These are phyloP conservation scores for Ophioninae sp. DNA, from an alignment of 2,888 invertebrate species.

Conservation along the genomic window DNA sequence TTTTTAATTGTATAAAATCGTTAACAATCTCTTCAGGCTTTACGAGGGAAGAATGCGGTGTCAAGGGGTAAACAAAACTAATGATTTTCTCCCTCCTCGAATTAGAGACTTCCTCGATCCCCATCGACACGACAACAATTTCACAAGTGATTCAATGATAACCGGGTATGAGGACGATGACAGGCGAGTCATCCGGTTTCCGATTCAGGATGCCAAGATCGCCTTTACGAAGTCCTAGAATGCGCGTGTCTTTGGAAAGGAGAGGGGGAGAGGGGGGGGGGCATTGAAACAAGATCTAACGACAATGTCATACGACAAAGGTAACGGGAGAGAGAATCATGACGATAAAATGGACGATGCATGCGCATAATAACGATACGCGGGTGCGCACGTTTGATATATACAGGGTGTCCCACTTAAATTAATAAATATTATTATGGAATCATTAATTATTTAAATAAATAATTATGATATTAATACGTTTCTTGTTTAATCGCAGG, in stretches of 20 bases:
- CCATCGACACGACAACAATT: constrained; percentile 27
- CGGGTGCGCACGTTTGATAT: not conserved
- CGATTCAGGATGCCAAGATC: constrained; percentile 63
- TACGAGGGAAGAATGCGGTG: not conserved
- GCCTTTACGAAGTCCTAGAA: constrained; percentile 60
- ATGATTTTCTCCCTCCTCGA: constrained; percentile 24
- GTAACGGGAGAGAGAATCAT: constrained; percentile 41
- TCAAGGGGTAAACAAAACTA: not conserved
- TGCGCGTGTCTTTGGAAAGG: constrained; percentile 51
- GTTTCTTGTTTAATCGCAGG: too few relatives aligned
- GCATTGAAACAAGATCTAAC: constrained; percentile 28
- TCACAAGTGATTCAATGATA: not conserved
- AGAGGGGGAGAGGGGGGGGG: constrained; percentile 43
- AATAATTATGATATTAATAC: too few relatives aligned
- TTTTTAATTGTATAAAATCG: not conserved
- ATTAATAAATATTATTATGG: too few relatives aligned
- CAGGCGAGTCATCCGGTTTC: constrained; percentile 46
- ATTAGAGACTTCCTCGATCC: constrained; percentile 20
- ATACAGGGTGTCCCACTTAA: too few relatives aligned
- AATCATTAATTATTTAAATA: too few relatives aligned
- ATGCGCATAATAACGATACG: not conserved
- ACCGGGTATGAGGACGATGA: constrained; percentile 32
- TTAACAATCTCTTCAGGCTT: not conserved
- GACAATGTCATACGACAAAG: constrained; percentile 13
- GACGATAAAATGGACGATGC: constrained; percentile 42